Conservation (phyloP, 1,140 invertebrate genomes). For the Goniozus legneri region DNA sequence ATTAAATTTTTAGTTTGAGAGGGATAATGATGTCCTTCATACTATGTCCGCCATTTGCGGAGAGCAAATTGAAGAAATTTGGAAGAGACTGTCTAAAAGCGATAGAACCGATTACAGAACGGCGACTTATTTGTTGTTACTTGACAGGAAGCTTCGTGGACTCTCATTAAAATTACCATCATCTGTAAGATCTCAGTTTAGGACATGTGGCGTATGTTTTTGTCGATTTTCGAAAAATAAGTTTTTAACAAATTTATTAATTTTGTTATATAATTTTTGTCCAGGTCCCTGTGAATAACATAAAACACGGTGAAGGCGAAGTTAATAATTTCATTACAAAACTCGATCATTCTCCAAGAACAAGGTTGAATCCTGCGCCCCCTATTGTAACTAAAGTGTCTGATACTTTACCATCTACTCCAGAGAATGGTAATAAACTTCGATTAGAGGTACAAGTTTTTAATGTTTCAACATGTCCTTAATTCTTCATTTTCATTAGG, state of each 20-base stretch:
- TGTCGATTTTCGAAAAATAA: too few species aligned
- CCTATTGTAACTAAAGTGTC: slow-evolving; percentile 12
- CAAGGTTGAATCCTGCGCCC: slow-evolving; percentile 19
- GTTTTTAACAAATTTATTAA: too few species aligned
- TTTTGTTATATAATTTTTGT: slow-evolving; percentile 5
- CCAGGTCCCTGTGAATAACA: background rate
- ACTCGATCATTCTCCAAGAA: slow-evolving; percentile 39
- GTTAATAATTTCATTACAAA: slow-evolving; percentile 37
- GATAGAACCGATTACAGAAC: slow-evolving; percentile 75
- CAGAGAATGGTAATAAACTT: slow-evolving; percentile 16
- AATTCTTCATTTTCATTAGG: too few species aligned
- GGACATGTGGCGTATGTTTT: slow-evolving; percentile 18
- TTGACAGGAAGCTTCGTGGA: slow-evolving; percentile 64
- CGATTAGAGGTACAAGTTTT: background rate
- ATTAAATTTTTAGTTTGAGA: slow-evolving; percentile 39
- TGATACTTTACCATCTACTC: slow-evolving; percentile 23
- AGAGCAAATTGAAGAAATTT: slow-evolving; percentile 45
- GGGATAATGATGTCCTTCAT: slow-evolving; percentile 66
- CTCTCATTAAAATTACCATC: slow-evolving; percentile 47
- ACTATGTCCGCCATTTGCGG: slow-evolving; percentile 60
- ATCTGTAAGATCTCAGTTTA: slow-evolving; percentile 31
- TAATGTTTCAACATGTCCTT: too few species aligned
- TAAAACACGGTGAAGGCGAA: slow-evolving; percentile 11
- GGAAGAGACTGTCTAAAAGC: slow-evolving; percentile 53
- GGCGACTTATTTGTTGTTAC: slow-evolving; percentile 73